Base-by-base conservation (phyloP, 2,113 vertebrate species). In the Cottus gobio region DNA sequence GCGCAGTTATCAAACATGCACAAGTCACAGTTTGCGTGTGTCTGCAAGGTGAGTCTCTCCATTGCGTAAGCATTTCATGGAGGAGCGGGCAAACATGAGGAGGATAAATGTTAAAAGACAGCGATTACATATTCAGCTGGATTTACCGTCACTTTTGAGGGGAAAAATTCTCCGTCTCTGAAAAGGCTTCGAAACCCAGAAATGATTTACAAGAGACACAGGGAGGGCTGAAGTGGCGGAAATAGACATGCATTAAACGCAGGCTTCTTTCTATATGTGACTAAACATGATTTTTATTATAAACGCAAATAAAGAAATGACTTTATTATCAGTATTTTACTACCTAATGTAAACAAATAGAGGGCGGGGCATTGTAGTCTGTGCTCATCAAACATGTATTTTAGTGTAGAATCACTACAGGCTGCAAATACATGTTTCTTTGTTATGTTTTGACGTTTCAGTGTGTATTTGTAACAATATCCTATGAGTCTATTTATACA, bases 21-120 rank as follows among this genome's bases (percentile, higher is more conserved):
- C 9, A 10, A 22, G 60, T 22, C 30, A 0, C 58, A 10, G 31
- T 36, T 20, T 20, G n/a, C 50, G 50, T 30, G 31, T 44, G n/a
- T 65, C 7, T 62, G 34, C 34, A 62, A n/a, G 60, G 24, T 9
- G 37, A 64, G 37, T n/a, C 61, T 64, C n/a, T 39, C 61, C 61
- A n/a, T 24, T 64, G 36, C 61, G 15, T 24, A 64, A 3, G 61
- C 36, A 64, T 64, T 31, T 31, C 2, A 31, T 2, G 30, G 30
- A 31, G 30, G 0, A 3, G 7, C 11, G 26, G 26, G 5, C 37
- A 18, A 39, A 64, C 26, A 42, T 26, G 24, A 42, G 36, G 11
- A 26, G 22, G n/a, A 39, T 6, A 64, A 24, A 24, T 64, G 36
- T 64, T 39, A 42, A 37, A 36, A 39, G 37, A 64, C 6, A 12